Evolutionary conservation across 2,888 invertebrate species (phyloP).

Genomic region (Arenicola marina): DNA sequence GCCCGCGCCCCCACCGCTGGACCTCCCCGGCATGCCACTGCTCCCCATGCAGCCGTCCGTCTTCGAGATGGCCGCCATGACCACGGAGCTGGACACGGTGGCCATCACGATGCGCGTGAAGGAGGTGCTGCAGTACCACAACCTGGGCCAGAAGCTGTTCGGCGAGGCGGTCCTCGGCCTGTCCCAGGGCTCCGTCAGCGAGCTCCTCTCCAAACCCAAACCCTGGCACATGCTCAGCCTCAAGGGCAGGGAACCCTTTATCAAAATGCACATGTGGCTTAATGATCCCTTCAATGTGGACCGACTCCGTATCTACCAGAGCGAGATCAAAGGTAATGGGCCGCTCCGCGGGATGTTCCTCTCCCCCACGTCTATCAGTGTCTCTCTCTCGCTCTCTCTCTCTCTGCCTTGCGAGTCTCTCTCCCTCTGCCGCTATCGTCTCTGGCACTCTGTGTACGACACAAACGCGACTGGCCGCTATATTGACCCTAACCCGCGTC

Average conservation of each 20-base stretch:
- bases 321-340: constrained; percentile 57
- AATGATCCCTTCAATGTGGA: constrained; percentile 92
- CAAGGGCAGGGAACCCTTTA: constrained; percentile 82
- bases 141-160: constrained; percentile 96
- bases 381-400: too few relatives aligned
- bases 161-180: constrained; percentile 96
- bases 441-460: too few relatives aligned
- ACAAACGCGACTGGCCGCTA: too few relatives aligned
- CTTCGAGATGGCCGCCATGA: constrained; percentile 82
- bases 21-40: not conserved
- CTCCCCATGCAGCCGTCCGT: constrained; percentile 11
- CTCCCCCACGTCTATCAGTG: not conserved
- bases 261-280: constrained; percentile 82
- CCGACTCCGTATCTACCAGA: constrained; percentile 71
- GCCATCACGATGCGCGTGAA: constrained; percentile 96
- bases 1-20: not conserved
- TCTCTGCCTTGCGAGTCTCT: too few relatives aligned
- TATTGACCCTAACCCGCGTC: too few relatives aligned
- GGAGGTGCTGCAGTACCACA: constrained; percentile 92
- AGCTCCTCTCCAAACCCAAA: constrained; percentile 95
- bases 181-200: constrained; percentile 92
- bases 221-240: constrained; percentile 99
- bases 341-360: not conserved
- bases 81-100: constrained; percentile 95
- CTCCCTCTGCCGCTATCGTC: too few relatives aligned